Conservation (phyloP, 2,113 vertebrate species). For the Gobio gobio region DNA sequence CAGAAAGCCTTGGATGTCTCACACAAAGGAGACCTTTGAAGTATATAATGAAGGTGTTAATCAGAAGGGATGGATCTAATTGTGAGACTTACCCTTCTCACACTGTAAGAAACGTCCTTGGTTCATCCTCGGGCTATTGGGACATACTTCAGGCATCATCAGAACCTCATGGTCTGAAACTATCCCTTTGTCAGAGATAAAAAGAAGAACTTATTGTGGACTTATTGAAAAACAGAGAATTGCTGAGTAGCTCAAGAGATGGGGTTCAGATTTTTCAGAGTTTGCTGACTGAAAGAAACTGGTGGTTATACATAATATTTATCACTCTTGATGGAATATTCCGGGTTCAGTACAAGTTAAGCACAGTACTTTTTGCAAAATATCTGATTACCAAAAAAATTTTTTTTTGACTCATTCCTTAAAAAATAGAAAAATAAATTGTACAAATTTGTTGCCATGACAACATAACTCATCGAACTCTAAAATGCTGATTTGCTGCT, state of each 20-base stretch:
- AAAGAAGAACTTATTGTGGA: slow-evolving; percentile 13
- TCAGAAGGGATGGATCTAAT: slow-evolving; percentile 29
- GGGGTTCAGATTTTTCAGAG: neutral
- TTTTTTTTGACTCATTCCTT: neutral
- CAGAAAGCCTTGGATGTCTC: slow-evolving; percentile 50
- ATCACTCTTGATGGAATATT: neutral
- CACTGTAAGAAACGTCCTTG: slow-evolving; percentile 38
- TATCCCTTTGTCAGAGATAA: slow-evolving; percentile 14
- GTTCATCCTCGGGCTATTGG: slow-evolving; percentile 7
- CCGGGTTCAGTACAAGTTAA: neutral
- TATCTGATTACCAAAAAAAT: too few relatives aligned
- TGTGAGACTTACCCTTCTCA: neutral
- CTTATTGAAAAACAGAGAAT: slow-evolving; percentile 5
- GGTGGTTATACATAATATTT: neutral
- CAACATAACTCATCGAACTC: too few relatives aligned
- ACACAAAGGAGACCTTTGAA: slow-evolving; percentile 47
- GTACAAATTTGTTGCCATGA: too few relatives aligned
- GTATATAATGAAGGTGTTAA: slow-evolving; percentile 55
- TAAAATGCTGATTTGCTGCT: neutral
- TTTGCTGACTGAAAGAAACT: neutral
- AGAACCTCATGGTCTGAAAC: slow-evolving; percentile 18
- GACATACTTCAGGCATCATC: slow-evolving; percentile 26
- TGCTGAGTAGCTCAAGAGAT: neutral
- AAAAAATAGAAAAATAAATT: neutral
- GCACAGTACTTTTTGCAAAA: neutral